Evolutionary conservation across 2,113 vertebrate species (phyloP).

Genomic region (Anolis sagrei): DNA sequence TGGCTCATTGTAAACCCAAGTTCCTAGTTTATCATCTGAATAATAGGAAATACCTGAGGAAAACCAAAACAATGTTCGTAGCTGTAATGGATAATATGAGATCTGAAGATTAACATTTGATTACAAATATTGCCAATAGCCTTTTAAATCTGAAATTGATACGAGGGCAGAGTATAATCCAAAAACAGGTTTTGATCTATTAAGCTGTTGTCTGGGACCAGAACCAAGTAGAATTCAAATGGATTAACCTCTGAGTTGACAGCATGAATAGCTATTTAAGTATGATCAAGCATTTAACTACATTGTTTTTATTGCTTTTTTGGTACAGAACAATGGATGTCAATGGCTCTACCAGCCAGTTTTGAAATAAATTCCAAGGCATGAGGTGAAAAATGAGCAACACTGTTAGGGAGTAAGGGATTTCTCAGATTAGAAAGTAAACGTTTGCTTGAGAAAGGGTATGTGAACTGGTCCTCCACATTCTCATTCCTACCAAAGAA

Average conservation of each 20-base stretch:
- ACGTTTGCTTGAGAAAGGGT: background rate
- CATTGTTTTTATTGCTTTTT: too few species aligned
- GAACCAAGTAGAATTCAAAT: background rate
- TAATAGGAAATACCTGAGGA: slow-evolving; percentile 54
- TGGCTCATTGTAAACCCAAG: too few species aligned
- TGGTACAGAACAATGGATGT: too few species aligned
- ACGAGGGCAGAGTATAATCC: background rate
- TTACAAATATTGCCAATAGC: background rate
- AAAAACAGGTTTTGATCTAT: background rate
- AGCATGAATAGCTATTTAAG: too few species aligned
- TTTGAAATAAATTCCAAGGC: too few species aligned
- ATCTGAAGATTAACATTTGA: background rate
- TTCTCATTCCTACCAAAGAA: background rate
- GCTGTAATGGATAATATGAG: background rate
- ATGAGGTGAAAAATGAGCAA: background rate
- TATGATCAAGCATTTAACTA: too few species aligned
- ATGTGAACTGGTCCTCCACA: background rate
- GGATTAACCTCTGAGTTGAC: background rate
- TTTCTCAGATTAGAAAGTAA: background rate
- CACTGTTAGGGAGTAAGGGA: background rate
- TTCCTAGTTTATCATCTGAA: too few species aligned
- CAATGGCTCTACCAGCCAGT: too few species aligned
- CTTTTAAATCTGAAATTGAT: background rate
- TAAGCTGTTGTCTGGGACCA: background rate
- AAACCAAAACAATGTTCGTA: background rate